Conservation (phyloP, 2,888 invertebrate genomes). For the Synergus laeviventris region DNA sequence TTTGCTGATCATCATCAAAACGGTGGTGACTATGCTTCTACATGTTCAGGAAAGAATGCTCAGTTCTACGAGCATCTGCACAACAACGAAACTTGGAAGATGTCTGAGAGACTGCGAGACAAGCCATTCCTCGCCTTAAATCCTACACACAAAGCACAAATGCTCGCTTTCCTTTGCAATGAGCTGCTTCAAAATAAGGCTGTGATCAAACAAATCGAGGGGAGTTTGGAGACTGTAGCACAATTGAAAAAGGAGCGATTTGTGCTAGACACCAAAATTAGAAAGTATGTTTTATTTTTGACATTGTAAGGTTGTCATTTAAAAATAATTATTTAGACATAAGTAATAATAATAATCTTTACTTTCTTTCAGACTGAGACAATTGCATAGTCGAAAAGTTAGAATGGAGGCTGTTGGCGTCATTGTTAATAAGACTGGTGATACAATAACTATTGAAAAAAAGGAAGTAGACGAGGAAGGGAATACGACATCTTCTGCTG, state of each 20-base stretch:
- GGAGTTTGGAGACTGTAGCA: constrained; percentile 89
- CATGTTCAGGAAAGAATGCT: constrained; percentile 85
- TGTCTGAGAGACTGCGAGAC: constrained; percentile 87
- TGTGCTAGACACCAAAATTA: constrained; percentile 93
- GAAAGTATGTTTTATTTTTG: constrained; percentile 83
- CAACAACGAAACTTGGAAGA: constrained; percentile 86
- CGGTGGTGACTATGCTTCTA: constrained; percentile 82
- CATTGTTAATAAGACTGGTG: constrained; percentile 73
- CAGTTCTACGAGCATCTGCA: constrained; percentile 88
- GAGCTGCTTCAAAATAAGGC: constrained; percentile 96
- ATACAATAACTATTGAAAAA: constrained; percentile 73
- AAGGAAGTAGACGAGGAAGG: constrained; percentile 67
- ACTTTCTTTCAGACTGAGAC: constrained; percentile 78
- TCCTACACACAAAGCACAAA: constrained; percentile 90
- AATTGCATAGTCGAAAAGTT: constrained; percentile 85
- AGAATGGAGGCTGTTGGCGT: constrained; percentile 82
- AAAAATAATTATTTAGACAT: too few species aligned
- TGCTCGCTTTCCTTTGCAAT: constrained; percentile 94
- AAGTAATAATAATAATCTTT: constrained; percentile 30
- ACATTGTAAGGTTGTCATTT: neutral
- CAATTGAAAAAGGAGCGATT: constrained; percentile 94
- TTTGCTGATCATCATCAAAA: constrained; percentile 90
- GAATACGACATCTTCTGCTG: constrained; percentile 57
- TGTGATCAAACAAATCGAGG: constrained; percentile 92
- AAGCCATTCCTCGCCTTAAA: constrained; percentile 91